Evolutionary conservation across 2,113 vertebrate genomes (phyloP).

Genomic region (Xiphophorus maculatus): DNA sequence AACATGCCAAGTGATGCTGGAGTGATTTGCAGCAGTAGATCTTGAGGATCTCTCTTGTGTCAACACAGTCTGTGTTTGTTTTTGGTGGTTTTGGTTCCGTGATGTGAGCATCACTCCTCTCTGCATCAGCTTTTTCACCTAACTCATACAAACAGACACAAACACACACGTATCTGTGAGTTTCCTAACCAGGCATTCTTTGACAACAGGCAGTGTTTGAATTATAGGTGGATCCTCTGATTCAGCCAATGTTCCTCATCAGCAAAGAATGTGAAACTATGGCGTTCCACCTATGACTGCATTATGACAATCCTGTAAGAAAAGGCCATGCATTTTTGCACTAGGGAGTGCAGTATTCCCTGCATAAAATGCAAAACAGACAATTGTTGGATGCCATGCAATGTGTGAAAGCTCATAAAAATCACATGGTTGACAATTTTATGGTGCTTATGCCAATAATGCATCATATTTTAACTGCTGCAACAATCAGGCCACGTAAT

Average conservation of each 20-base stretch:
- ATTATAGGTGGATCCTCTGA: conserved; percentile 60
- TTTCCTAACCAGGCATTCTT: conserved; percentile 28
- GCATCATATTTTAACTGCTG: conserved; percentile 4
- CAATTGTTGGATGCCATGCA: background rate
- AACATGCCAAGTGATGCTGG: background rate
- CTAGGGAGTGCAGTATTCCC: background rate
- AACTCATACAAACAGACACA: conserved; percentile 4
- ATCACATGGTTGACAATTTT: background rate
- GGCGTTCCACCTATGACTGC: background rate
- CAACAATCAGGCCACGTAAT: background rate
- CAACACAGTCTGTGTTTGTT: conserved; percentile 64
- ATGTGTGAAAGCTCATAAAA: background rate
- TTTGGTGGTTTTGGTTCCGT: conserved; percentile 8
- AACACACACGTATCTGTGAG: conserved; percentile 36
- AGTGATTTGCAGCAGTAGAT: conserved; percentile 11
- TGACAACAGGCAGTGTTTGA: conserved; percentile 23
- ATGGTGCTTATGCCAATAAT: background rate
- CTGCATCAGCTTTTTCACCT: background rate
- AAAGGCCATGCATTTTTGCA: background rate
- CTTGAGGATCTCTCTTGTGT: conserved; percentile 39
- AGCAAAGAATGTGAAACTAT: conserved; percentile 27
- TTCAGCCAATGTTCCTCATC: conserved; percentile 45
- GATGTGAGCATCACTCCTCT: conserved; percentile 16
- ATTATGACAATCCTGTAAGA: background rate
- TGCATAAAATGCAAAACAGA: background rate